Percentiles rank a stretch among this genome's conserved stretches.
Conservation (phyloP, 2,888 invertebrate genomes). For the Phania funesta region DNA sequence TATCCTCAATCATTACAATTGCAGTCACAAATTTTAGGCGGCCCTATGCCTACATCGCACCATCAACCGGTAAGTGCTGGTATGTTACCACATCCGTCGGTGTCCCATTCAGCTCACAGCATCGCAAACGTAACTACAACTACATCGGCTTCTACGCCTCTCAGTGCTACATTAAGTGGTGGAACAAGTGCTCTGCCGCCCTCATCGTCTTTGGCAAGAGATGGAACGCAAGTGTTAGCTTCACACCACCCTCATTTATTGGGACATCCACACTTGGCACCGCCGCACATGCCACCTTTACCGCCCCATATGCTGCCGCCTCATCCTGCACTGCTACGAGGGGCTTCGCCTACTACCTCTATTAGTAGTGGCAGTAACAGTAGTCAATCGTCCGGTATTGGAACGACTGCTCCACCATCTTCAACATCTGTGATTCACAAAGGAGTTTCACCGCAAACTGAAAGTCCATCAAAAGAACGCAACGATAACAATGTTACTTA, state of each 20-base stretch:
- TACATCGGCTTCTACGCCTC: conserved; percentile 49
- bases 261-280: conserved; percentile 69
- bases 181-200: conserved; percentile 63
- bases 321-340: conserved; percentile 73
- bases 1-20: conserved; percentile 64
- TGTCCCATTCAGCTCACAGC: conserved; percentile 60
- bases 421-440: conserved; percentile 81
- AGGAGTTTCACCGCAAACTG: conserved; percentile 88
- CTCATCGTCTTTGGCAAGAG: conserved; percentile 64
- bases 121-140: conserved; percentile 63
- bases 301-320: conserved; percentile 69
- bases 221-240: conserved; percentile 72
- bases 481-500: conserved; percentile 86
- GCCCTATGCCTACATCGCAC: conserved; percentile 48
- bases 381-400: conserved; percentile 53
- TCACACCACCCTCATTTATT: conserved; percentile 72
- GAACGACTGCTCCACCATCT: conserved; percentile 72
- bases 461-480: conserved; percentile 89
- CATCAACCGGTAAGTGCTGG: conserved; percentile 32
- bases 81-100: conserved; percentile 45
- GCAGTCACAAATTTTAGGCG: conserved; percentile 57
- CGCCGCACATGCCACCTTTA: conserved; percentile 65
- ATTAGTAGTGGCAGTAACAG: conserved; percentile 38
- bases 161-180: conserved; percentile 57
- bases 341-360: conserved; percentile 78